Base-by-base conservation (phyloP, 2,797 vertebrate genomes). In the Cirrhinus molitorella region DNA sequence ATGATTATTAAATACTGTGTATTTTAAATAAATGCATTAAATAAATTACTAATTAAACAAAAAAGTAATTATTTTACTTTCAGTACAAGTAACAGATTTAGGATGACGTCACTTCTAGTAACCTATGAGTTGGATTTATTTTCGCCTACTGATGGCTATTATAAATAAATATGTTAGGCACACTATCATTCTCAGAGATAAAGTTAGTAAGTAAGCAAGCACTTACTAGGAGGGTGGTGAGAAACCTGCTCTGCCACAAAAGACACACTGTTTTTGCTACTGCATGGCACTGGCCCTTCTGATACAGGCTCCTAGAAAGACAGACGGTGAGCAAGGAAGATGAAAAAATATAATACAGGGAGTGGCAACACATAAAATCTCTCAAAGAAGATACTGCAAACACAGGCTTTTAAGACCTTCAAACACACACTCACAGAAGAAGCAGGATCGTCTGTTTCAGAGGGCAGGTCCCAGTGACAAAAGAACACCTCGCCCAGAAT, bases 241-340 rank as follows among this genome's bases (percentile, higher is more conserved):
- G 98, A 99, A 92, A 99, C 98, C 94, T 99, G 98, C 93, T 99
- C 98, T 80, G 98, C 97, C 92, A 99, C 97, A 80, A 99, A 99
- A 1, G 96, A 96, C 85, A 99, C 97, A 43, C 94, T 97, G 94
- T 95, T 96, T 90, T 95, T 92, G 79, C 96, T 96, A 92, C 96
- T 96, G 95, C 95, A 96, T 0, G 98, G 97, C 77, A 99, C 91
- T 23, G 98, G 98, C 84, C 98, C 98, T 55, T 98, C 97, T 40
- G 97, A 96, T 77, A 97, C 92, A 0, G 95, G 91, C 84, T 99
- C 98, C 98, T 99, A 92, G 55, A 83, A 34, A 77, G 45, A 8
- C 17, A 68, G 47, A 73, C 21, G 14, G 81, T n/a, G 28, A 37
- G 23, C 2, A 16, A 17, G 8, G 14, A 17, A 61, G 31, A 51